These are phyloP conservation scores for Osedax frankpressi DNA, from an alignment of 2,888 invertebrate species.

Conservation along the genomic window DNA sequence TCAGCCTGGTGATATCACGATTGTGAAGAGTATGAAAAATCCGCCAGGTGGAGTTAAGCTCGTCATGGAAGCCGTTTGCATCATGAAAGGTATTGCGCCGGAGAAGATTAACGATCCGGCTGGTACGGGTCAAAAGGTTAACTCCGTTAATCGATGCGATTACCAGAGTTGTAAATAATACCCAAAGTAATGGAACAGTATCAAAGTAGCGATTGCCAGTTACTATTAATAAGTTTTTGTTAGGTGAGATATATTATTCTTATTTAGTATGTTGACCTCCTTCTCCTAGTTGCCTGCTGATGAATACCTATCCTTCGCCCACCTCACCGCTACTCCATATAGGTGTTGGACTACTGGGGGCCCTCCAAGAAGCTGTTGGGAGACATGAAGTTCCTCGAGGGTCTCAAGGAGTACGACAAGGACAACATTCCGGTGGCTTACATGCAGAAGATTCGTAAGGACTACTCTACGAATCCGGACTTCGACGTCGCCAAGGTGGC, in stretches of 20 bases:
- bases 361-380: conserved; percentile 69
- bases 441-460: conserved; percentile 39
- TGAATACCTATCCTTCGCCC: no score
- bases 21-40: conserved; percentile 78
- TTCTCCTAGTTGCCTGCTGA: no score
- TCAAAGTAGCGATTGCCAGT: no score
- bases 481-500: conserved; percentile 46
- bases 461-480: conserved; percentile 57
- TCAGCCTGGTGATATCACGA: conserved; percentile 63
- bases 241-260: no score
- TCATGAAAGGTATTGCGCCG: conserved; percentile 66
- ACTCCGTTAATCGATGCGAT: no score
- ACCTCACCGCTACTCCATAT: no score
- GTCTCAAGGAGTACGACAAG: conserved; percentile 66
- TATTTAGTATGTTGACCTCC: no score
- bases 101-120: conserved; percentile 63
- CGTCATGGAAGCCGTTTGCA: conserved; percentile 79
- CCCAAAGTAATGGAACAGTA: no score
- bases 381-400: conserved; percentile 66
- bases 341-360: conserved; percentile 69
- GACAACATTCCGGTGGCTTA: conserved; percentile 59
- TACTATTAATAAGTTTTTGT: no score
- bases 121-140: conserved; percentile 49
- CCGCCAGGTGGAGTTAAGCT: conserved; percentile 69
- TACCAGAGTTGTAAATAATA: no score